phyloP scores from a whole-genome alignment of 1,140 invertebrate genomes.

The Apolygus lucorum region DNA sequence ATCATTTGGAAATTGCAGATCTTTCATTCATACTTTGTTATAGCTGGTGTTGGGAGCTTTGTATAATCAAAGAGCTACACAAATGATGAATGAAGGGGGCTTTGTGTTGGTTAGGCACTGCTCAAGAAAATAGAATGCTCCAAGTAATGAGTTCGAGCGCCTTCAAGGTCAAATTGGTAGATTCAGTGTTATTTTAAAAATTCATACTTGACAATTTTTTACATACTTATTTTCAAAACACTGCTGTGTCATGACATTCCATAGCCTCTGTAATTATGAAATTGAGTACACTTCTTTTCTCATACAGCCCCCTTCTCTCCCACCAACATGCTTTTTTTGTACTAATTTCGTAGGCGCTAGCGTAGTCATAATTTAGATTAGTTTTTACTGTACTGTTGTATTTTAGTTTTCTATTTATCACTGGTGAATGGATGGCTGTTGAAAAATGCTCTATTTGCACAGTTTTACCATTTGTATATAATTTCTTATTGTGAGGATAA shows the following conservation, averaged over 20 bases:
- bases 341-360: conserved; percentile 25
- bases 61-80: background rate
- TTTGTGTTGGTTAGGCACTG: conserved; percentile 3
- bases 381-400: background rate
- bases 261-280: no score
- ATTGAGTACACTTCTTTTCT: no score
- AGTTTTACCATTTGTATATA: conserved; percentile 21
- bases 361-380: conserved; percentile 17
- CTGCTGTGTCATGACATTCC: background rate
- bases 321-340: conserved; percentile 24
- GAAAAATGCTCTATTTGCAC: conserved; percentile 12
- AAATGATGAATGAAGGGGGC: background rate
- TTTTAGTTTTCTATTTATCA: conserved; percentile 8
- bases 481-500: conserved; percentile 2
- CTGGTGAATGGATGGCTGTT: background rate
- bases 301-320: conserved; percentile 14
- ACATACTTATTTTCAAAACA: no score
- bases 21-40: background rate
- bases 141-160: background rate
- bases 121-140: background rate
- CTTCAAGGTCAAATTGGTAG: background rate
- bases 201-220: background rate
- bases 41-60: conserved; percentile 22
- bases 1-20: background rate
- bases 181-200: background rate